Conservation (phyloP, 2,797 vertebrate genomes). For the Manis javanica region DNA sequence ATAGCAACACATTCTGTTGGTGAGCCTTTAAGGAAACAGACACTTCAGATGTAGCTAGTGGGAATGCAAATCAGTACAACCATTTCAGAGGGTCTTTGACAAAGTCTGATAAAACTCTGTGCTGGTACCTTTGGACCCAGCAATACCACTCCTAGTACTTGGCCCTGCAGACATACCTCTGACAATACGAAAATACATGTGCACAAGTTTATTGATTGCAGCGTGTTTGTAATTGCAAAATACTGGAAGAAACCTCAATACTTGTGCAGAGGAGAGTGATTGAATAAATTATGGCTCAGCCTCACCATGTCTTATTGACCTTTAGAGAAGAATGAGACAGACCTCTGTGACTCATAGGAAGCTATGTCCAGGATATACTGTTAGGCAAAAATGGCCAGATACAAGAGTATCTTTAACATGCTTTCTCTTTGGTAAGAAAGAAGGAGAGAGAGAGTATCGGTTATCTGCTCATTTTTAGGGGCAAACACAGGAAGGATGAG, state of each 20-base stretch:
- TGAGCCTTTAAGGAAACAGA: not conserved
- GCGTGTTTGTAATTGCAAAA: not conserved
- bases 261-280: too few species aligned
- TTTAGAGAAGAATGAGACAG: not conserved
- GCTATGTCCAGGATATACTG: not conserved
- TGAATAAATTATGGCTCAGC: too few species aligned
- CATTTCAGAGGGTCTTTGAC: not conserved
- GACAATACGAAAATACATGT: rapidly evolving
- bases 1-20: not conserved
- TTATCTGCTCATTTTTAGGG: not conserved
- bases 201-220: rapidly evolving
- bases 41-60: not conserved
- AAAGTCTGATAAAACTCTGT: rapidly evolving
- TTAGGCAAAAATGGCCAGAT: not conserved
- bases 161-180: not conserved
- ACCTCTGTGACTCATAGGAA: not conserved
- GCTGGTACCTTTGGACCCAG: not conserved
- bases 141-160: not conserved
- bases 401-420: not conserved
- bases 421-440: not conserved
- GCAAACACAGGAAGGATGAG: not conserved
- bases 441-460: not conserved
- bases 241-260: not conserved
- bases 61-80: not conserved
- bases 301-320: not conserved